Base-by-base conservation (phyloP, 1,140 invertebrate genomes). In the Hypsibius dujardini region DNA sequence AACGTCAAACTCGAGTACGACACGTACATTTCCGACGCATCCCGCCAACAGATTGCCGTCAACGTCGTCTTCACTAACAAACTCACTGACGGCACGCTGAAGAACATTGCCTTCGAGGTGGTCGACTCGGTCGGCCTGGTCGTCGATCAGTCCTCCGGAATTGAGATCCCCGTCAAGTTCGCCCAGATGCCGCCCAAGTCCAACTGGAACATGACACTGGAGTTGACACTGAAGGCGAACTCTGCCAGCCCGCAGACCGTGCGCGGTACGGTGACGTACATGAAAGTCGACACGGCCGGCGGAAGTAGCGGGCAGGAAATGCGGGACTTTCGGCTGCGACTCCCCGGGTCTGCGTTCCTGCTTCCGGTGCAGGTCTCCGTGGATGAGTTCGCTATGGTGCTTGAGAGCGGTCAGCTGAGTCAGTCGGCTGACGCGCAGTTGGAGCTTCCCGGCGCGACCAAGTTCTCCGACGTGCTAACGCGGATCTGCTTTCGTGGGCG, bases 291-390 rank as follows among this genome's bases (percentile, higher is more conserved):
- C 62, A 71, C 79, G 78, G 72, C 79, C 77, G 76, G 75, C 69
- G 75, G 77, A 70, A 76, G 81, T 42, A 80, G 81, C 1, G 80
- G 80, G 1, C 84, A 85, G 74, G 85, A 86, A 70, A 86, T 86
- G 77, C 74, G 87, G 47, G 85, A 87, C 74, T 86, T 87, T 75
- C 83, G 81, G 70, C 76, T 87, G 45, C 76, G 76, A 46, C 75
- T 87, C 47, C 80, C 82, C 1, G 84, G 84, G 72, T 82, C 83
- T 73, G 78, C 81, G 50, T 87, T 84, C 74, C 80, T 87, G 75
- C 76, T 85, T 42, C 2, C 79, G 79, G 2, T 75, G 79, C 72
- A 74, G 71, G 71, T 69, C 76, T 78, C 50, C 75, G 81, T 82
- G 71, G 81, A 85, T 70, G 81, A 83, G 50, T 82, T 85, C 74